phyloP scores from a whole-genome alignment of 2,888 invertebrate species.

The Hirtodrosophila cameraria region DNA sequence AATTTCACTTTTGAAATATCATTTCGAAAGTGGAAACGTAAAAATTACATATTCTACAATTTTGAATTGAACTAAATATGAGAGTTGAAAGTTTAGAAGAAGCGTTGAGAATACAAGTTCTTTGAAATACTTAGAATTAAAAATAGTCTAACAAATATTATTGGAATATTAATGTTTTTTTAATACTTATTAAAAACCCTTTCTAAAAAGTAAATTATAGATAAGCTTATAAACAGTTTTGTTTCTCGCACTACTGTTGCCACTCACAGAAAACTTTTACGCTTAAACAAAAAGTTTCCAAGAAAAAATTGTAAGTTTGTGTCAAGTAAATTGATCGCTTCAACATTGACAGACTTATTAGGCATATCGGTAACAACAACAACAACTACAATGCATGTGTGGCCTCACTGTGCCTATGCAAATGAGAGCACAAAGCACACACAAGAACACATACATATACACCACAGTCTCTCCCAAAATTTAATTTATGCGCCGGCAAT shows the following conservation, averaged over 20 bases:
- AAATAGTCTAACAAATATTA: no score
- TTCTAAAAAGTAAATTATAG: no score
- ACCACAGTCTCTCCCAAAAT: constrained; percentile 63
- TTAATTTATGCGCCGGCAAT: constrained; percentile 79
- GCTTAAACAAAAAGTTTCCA: constrained; percentile 16
- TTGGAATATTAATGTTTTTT: no score
- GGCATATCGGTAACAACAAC: constrained; percentile 41
- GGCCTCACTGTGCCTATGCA: constrained; percentile 47
- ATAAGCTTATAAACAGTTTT: neutral
- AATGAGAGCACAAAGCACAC: constrained; percentile 42
- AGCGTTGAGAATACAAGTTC: no score
- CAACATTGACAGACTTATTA: constrained; percentile 60
- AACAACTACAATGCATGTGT: constrained; percentile 41
- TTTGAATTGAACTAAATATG: no score
- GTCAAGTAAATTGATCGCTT: constrained; percentile 53
- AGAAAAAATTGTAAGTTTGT: constrained; percentile 25
- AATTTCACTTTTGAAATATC: no score
- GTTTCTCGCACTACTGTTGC: constrained; percentile 1
- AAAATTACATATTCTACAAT: no score
- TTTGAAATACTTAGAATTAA: no score
- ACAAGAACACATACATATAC: constrained; percentile 20
- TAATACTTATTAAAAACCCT: no score
- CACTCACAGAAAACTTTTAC: neutral
- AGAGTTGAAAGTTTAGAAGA: no score
- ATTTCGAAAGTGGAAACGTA: no score